Evolutionary conservation across 2,113 vertebrate species (phyloP).

Genomic region (Tauraco erythrolophus): DNA sequence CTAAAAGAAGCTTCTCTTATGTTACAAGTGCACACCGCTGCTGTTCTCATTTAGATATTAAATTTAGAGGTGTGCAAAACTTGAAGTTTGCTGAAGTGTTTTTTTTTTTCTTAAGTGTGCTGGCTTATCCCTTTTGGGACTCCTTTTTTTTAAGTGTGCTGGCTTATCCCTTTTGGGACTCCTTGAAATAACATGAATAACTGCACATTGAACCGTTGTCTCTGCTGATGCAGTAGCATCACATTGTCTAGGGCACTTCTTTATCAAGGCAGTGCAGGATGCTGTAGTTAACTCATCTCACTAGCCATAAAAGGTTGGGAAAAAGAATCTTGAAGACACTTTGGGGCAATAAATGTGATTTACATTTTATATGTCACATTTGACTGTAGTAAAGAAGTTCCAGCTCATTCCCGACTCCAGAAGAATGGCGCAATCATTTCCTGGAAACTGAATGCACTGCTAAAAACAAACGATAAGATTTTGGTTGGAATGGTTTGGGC

Average conservation of each 20-base stretch:
- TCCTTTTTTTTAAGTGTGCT: not conserved
- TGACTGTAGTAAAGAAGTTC: not conserved
- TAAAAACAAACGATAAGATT: not conserved
- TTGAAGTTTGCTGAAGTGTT: not conserved
- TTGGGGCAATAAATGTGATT: not conserved
- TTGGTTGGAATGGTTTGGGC: not conserved
- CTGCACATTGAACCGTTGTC: not conserved
- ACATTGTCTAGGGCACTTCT: not conserved
- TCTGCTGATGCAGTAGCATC: not conserved
- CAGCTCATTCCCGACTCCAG: not conserved
- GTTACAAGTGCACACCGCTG: not conserved
- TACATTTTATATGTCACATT: not conserved
- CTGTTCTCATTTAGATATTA: not conserved
- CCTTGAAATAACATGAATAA: not conserved
- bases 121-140: not conserved
- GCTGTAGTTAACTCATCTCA: not conserved
- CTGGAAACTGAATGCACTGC: not conserved
- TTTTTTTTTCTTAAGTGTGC: not conserved
- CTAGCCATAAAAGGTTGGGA: not conserved
- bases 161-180: not conserved
- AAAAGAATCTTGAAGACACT: not conserved
- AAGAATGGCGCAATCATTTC: not conserved
- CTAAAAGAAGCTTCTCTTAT: not conserved
- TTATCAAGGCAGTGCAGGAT: not conserved
- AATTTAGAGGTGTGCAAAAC: not conserved